Base-by-base conservation (phyloP, 2,888 invertebrate species). In the Tribolium freemani region DNA sequence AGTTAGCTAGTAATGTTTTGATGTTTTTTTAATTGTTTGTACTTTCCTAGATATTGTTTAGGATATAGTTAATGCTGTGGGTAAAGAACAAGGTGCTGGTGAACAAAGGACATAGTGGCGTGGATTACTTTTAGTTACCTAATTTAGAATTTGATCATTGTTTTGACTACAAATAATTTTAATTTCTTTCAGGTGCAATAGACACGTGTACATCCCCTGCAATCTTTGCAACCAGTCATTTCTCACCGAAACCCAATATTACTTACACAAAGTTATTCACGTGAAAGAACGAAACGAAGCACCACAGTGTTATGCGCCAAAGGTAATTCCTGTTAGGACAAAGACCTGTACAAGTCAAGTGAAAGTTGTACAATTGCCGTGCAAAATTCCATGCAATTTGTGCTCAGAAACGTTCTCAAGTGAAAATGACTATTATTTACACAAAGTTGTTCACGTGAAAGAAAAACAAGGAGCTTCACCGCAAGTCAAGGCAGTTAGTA, bases 211-310 rank as follows among this genome's bases (percentile, higher is more conserved):
- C 8, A 45, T 58, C 10, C 58, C 58, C 4, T 58, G 58, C 44
- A 58, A 58, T 45, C 58, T 58, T 10, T 58, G 58, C 13, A 9
- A 38, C 10, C 20, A 58, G 45, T 38, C 58, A 11, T 58, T 58
- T 58, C 20, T 38, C 20, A 58, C 58, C 38, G 58, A 58, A 58
- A 58, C 38, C 20, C 58, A 58, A 44, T 58, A 58, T 45, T 58
- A 58, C 45, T 38, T 38, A 58, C 58, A 58, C 45, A 58, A 58
- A 10, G 16, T 58, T 16, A 45, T 58, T 3, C 58, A 58, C n/a
- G 58, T 58, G 10, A 44, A 46, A 21, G 58, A 58, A 44, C 44
- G 58, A n/a, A 58, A 58, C 20, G 58, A 58, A 21, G 20, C 58
- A 20, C 31, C 16, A 44, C 58, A 58, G 9, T 45, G 5, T 20